Percentiles rank a stretch among this genome's conserved stretches.
Conservation (phyloP, 2,888 invertebrate genomes). For the Papilio protenor region DNA sequence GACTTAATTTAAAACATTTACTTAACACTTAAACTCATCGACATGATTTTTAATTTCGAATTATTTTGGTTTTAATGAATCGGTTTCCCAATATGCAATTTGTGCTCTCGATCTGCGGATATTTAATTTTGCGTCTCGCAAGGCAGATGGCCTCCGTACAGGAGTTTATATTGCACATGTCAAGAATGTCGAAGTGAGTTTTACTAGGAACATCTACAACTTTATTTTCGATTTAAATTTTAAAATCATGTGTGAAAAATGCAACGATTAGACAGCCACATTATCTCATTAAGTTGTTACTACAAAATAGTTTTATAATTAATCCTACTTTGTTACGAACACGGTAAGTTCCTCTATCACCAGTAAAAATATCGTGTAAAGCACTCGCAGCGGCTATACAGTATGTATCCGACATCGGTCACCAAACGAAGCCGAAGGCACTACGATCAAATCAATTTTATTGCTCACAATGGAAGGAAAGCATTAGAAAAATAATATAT, state of each 20-base stretch:
- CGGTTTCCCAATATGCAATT: slow-evolving; percentile 73
- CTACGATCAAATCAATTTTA: slow-evolving; percentile 80
- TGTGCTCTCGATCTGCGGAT: slow-evolving; percentile 65
- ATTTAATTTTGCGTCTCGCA: slow-evolving; percentile 57
- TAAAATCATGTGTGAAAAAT: slow-evolving; percentile 76
- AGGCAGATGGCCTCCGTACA: slow-evolving; percentile 62
- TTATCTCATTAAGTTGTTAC: slow-evolving; percentile 67
- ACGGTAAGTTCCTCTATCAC: slow-evolving; percentile 79
- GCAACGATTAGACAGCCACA: slow-evolving; percentile 81
- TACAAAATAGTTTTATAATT: slow-evolving; percentile 78
- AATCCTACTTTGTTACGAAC: slow-evolving; percentile 75
- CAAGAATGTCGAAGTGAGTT: slow-evolving; percentile 69
- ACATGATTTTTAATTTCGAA: slow-evolving; percentile 72
- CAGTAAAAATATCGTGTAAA: slow-evolving; percentile 82
- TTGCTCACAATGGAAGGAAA: slow-evolving; percentile 79
- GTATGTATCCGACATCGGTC: slow-evolving; percentile 62
- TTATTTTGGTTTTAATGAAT: slow-evolving; percentile 75
- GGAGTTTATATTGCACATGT: slow-evolving; percentile 66
- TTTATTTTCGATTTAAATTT: slow-evolving; percentile 63
- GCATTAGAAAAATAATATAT: slow-evolving; percentile 80
- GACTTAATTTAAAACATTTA: slow-evolving; percentile 81
- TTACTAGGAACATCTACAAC: slow-evolving; percentile 78
- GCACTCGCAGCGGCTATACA: slow-evolving; percentile 78
- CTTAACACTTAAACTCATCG: slow-evolving; percentile 77
- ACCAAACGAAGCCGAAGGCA: slow-evolving; percentile 82